Percentiles rank a stretch among this genome's conserved stretches.
Conservation (phyloP, 1,140 invertebrate species). For the Lepidotrigona ventralis region DNA sequence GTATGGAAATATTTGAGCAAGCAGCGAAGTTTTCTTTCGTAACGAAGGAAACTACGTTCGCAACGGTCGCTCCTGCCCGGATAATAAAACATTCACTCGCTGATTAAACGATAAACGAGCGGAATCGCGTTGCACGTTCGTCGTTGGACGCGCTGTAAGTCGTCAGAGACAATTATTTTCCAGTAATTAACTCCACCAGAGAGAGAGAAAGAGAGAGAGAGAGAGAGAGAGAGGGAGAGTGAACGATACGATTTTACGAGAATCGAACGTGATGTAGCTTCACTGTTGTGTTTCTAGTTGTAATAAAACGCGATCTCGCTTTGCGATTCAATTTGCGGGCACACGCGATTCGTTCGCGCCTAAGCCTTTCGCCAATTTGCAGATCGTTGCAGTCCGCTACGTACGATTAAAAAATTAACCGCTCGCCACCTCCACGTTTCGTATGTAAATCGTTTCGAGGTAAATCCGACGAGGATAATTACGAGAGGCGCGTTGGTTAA, state of each 20-base stretch:
- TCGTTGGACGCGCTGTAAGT: not conserved
- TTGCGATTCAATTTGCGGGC: not conserved
- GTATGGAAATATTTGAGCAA: not conserved
- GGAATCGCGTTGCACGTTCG: not conserved
- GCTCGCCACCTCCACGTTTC: not conserved
- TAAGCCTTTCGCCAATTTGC: not conserved
- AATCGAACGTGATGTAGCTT: not conserved
- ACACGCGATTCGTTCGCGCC: constrained; percentile 27
- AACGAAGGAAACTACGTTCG: not conserved
- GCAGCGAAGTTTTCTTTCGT: not conserved
- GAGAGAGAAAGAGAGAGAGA: not conserved
- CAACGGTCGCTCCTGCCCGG: not conserved
- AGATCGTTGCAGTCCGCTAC: not conserved
- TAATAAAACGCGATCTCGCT: not conserved
- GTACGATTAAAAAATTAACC: not conserved
- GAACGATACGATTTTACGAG: not conserved
- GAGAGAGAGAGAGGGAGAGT: not conserved
- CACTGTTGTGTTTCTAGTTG: not conserved
- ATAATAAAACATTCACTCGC: not conserved
- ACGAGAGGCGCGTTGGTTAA: constrained; percentile 54
- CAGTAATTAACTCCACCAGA: not conserved
- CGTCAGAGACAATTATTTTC: not conserved
- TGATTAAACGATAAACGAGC: not conserved
- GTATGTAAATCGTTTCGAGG: not conserved
- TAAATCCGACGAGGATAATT: constrained; percentile 53